phyloP scores from a whole-genome alignment of 2,797 vertebrate genomes.

The Mormyrops attenuatus region DNA sequence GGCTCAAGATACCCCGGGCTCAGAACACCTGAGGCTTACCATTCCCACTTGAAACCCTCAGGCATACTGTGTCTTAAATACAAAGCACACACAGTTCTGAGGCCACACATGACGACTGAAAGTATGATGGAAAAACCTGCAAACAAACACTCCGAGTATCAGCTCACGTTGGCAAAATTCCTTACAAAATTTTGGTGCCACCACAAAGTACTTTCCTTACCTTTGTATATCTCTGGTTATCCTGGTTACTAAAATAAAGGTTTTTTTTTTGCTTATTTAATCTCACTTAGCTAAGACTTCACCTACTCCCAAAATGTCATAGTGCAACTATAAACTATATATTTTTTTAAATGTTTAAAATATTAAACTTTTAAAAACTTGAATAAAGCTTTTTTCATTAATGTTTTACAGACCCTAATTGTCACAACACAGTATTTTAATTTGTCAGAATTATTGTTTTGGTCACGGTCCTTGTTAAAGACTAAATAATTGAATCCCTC shows the following conservation, averaged over 20 bases:
- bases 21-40: neutral
- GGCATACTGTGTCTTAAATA: neutral
- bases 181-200: neutral
- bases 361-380: neutral
- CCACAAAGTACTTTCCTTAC: neutral
- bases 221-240: neutral
- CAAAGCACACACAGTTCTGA: neutral
- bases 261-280: neutral
- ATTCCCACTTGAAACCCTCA: neutral
- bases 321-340: neutral
- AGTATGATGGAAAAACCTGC: neutral
- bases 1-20: neutral
- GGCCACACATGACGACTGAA: neutral
- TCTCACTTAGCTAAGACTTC: neutral
- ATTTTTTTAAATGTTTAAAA: neutral
- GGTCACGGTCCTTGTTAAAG: neutral
- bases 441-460: neutral
- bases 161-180: neutral
- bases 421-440: neutral
- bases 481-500: neutral
- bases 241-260: neutral
- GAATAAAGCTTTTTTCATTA: neutral
- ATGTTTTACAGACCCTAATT: neutral
- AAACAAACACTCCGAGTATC: neutral
- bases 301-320: neutral